Evolutionary conservation across 2,113 vertebrate genomes (phyloP), one percentile per base, ranked within the genome.

Genomic region (Sinosuthora webbiana): DNA sequence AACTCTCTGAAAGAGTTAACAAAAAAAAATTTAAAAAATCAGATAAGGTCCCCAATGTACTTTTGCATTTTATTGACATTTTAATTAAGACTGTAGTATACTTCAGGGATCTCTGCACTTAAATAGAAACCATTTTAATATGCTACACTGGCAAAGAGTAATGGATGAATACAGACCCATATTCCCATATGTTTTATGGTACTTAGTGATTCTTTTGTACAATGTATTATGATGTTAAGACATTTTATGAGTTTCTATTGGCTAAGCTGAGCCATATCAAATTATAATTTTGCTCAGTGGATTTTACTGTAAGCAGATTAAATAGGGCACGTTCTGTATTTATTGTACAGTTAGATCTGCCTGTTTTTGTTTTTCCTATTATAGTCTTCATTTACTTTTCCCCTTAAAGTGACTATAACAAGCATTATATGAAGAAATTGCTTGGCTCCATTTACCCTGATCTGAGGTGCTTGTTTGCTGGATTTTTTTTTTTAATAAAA

Each of bases 91-190:
- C 97, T 79, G 89, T 94, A 96, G 93, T 97, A 97, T 97, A 97
- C 98, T 98, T 98, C 63, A 77, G 98, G 98, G 98, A 98, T 94
- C 92, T 95, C 96, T 92, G 95, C 96, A 98, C 97, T 98, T 98
- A 97, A 98, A 98, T 94, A 94, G 97, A 98, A 97, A 98, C 97
- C 97, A 97, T 97, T 98, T 98, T 98, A 98, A 97, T 98, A 98
- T 96, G 97, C 97, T 96, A 94, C 97, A 95, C 95, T 94, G 75
- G 95, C 89, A 95, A 89, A 96, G 95, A 97, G 96, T 97, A 95
- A 87, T 96, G 93, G 97, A 97, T 97, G 97, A 97, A 97, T 98
- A 95, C 96, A 96, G 96, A 97, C 97, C 95, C 95, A 93, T 97
- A 97, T 98, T 98, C 97, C 97, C 98, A 92, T 95, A 92, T 95